Evolutionary conservation across 1,140 invertebrate species (phyloP).

Genomic region (Phymastichus coffea): DNA sequence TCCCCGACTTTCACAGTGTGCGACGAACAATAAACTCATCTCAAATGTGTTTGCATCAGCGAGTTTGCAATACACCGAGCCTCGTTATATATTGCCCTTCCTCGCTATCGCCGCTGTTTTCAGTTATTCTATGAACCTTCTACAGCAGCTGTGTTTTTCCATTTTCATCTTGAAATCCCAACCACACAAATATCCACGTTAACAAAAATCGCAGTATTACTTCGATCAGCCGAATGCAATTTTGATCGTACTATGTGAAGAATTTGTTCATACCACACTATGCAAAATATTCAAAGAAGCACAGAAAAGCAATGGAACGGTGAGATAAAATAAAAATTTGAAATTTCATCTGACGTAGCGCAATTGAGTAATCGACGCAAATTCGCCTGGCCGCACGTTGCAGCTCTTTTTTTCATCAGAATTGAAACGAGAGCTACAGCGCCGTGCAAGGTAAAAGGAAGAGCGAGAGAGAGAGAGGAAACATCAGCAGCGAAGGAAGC

Average conservation of each 20-base stretch:
- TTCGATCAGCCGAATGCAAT: background rate
- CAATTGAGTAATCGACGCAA: slow-evolving; percentile 3
- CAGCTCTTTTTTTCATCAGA: slow-evolving; percentile 35
- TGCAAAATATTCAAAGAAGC: no score
- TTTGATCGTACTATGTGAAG: no score
- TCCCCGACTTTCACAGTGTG: slow-evolving; percentile 19
- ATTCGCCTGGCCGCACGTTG: slow-evolving; percentile 29
- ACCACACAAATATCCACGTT: no score
- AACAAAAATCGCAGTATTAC: background rate
- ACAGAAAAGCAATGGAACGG: background rate
- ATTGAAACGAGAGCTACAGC: slow-evolving; percentile 40
- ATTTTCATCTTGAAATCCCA: no score
- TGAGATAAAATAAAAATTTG: background rate
- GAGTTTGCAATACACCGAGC: no score
- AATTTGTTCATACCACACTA: no score
- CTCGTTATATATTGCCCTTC: no score
- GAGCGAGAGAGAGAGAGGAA: background rate
- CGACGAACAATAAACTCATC: slow-evolving; percentile 28
- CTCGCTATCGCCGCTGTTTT: no score
- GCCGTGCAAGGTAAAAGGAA: slow-evolving; percentile 17
- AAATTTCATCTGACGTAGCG: background rate
- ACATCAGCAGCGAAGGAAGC: background rate
- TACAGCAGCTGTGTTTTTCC: no score
- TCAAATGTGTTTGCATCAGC: slow-evolving; percentile 2
- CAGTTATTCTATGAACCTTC: no score